phyloP scores from a whole-genome alignment of 2,888 invertebrate species.

The Ormyrus rosae region DNA sequence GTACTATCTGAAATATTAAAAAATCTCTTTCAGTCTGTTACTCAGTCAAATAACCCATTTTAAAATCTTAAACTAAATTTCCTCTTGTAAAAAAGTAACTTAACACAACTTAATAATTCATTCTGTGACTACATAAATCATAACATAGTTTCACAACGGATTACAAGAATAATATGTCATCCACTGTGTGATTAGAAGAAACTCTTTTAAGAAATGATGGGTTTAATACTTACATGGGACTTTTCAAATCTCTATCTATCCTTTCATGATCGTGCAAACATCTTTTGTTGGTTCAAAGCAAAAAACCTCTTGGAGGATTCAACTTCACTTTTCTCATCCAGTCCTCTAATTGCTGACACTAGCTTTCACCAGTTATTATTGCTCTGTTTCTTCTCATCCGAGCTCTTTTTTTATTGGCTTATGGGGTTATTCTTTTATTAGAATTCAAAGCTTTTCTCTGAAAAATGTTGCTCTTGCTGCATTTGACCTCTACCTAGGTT shows the following conservation, averaged over 20 bases:
- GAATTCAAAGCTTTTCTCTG: no score
- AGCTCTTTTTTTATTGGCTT: no score
- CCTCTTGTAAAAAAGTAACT: no score
- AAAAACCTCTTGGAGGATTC: no score
- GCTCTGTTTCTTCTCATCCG: neutral
- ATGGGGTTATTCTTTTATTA: no score
- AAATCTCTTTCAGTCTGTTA: neutral
- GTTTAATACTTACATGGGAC: constrained; percentile 90
- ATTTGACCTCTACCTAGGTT: constrained; percentile 65
- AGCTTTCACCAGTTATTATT: constrained; percentile 69
- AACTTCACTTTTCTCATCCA: constrained; percentile 65
- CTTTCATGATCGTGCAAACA: no score
- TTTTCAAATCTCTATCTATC: constrained; percentile 74
- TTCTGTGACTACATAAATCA: neutral
- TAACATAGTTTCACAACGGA: neutral
- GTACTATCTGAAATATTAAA: neutral
- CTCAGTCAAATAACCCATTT: neutral
- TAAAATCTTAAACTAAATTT: neutral
- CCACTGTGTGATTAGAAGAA: constrained; percentile 79
- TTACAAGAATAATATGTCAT: no score
- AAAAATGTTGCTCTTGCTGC: constrained; percentile 10
- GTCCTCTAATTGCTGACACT: constrained; percentile 81
- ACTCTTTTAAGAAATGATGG: constrained; percentile 96
- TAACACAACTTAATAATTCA: neutral
- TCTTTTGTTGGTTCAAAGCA: no score